phyloP scores from a whole-genome alignment of 2,113 vertebrate genomes.

The Podiceps cristatus region DNA sequence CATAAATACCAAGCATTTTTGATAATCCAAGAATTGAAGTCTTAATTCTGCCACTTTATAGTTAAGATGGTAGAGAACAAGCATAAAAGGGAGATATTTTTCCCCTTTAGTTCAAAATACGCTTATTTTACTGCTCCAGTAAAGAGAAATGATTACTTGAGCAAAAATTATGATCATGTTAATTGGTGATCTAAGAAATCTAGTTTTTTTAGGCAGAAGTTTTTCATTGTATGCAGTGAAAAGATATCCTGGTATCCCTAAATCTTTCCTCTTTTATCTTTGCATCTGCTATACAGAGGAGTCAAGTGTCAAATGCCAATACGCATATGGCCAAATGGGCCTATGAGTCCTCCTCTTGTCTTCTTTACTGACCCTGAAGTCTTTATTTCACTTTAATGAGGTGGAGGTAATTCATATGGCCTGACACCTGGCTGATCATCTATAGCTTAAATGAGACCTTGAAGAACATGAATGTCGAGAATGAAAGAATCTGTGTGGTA shows the following conservation, averaged over 20 bases:
- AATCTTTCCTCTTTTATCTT: background rate
- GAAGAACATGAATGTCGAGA: background rate
- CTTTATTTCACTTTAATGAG: background rate
- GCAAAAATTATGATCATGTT: background rate
- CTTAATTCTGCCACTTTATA: background rate
- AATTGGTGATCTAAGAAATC: background rate
- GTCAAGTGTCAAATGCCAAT: background rate
- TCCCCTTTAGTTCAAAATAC: background rate
- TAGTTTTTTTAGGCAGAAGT: background rate
- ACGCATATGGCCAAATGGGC: background rate
- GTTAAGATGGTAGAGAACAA: background rate
- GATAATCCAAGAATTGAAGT: background rate
- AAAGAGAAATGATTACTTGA: background rate
- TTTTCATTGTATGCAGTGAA: background rate
- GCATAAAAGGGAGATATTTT: background rate
- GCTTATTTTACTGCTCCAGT: background rate
- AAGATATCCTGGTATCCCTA: background rate
- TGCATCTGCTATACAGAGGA: background rate
- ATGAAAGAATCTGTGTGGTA: background rate
- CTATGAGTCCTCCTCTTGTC: background rate
- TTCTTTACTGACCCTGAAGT: background rate
- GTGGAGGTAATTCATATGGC: background rate
- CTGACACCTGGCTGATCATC: background rate
- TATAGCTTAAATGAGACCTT: background rate
- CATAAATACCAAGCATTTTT: slow-evolving; percentile 19